Evolutionary conservation across 2,888 invertebrate species (phyloP), one percentile per base, ranked within the genome.

Genomic region (Drosophila colorata): DNA sequence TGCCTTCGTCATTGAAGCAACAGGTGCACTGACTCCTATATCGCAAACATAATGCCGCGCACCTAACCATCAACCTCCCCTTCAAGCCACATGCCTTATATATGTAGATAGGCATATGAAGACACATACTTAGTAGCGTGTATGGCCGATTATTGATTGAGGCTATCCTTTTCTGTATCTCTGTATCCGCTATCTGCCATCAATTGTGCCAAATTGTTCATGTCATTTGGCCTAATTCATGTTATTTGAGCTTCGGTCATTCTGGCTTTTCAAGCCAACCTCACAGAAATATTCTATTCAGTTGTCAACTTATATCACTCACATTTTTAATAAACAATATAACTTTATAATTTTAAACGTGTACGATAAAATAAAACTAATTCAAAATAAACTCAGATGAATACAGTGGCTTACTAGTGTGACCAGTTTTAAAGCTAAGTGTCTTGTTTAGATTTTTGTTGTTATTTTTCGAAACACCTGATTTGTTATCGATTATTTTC

Each of bases 11-110:
- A 76, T 53, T 71, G 72, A 57, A 69, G 80, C 87, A 81, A 87
- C 80, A 81, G 80, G 80, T 81, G 87, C 84, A 77, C 53, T 65
- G 68, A 64, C 78, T 67, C 43, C 68, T 60, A 38, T 11, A 37
- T 33, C 13, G 2, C 18, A 52, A 41, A 44, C 51, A 38, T 46
- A 46, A 49, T 28, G 7, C 37, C 7, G n/a, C 18, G 14, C 37
- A 16, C 16, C n/a, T 28, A 13, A 6, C 48, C n/a, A n/a, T 33
- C 25, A 2, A 18, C 13, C 13, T 0, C 2, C 18, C 28, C 28
- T 9, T 7, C 4, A 37, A 31, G 28, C n/a, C 47, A 33, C 31
- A 46, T 40, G 28, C 6, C 38, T 51, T 38, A 31, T 35, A 3
- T 25, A 20, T 2, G 33, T 33, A 13, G 18, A 37, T 38, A 38